These are phyloP conservation scores for Meloidogyne floridensis DNA, from an alignment of 1,140 invertebrate species.

Conservation along the genomic window DNA sequence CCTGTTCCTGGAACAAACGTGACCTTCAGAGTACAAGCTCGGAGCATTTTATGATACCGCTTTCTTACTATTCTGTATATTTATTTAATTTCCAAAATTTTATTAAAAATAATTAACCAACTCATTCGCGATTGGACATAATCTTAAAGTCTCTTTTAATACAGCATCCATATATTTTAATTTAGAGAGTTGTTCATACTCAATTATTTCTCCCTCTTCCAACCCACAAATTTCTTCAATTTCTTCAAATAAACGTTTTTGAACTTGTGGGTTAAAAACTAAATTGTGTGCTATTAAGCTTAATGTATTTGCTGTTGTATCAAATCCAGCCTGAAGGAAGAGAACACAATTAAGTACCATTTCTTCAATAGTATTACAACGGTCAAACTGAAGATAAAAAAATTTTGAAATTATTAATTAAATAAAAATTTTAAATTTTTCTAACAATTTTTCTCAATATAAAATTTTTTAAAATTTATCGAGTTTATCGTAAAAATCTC, in stretches of 20 bases:
- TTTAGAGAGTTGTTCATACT: slow-evolving; percentile 55
- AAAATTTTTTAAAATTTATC: too few species aligned
- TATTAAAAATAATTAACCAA: slow-evolving; percentile 27
- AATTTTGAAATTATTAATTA: neutral
- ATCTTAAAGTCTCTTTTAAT: slow-evolving; percentile 57
- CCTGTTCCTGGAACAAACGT: too few species aligned
- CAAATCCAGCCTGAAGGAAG: slow-evolving; percentile 71
- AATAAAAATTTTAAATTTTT: neutral
- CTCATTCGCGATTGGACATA: slow-evolving; percentile 53
- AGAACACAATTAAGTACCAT: slow-evolving; percentile 68
- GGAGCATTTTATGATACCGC: too few species aligned
- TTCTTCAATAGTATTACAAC: slow-evolving; percentile 65
- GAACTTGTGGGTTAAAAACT: slow-evolving; percentile 72
- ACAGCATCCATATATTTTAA: slow-evolving; percentile 57
- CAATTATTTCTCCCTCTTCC: slow-evolving; percentile 32
- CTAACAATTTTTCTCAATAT: neutral
- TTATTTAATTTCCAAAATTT: too few species aligned
- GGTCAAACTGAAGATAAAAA: slow-evolving; percentile 30
- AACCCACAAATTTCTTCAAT: slow-evolving; percentile 68
- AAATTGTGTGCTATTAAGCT: slow-evolving; percentile 74
- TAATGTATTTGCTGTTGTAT: slow-evolving; percentile 77
- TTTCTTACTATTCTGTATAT: too few species aligned
- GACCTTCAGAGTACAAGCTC: too few species aligned
- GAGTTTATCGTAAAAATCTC: too few species aligned
- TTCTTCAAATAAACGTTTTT: slow-evolving; percentile 68